Evolutionary conservation across 2,888 invertebrate species (phyloP), one percentile per base, ranked within the genome.

Genomic region (Augochlorella aurata): DNA sequence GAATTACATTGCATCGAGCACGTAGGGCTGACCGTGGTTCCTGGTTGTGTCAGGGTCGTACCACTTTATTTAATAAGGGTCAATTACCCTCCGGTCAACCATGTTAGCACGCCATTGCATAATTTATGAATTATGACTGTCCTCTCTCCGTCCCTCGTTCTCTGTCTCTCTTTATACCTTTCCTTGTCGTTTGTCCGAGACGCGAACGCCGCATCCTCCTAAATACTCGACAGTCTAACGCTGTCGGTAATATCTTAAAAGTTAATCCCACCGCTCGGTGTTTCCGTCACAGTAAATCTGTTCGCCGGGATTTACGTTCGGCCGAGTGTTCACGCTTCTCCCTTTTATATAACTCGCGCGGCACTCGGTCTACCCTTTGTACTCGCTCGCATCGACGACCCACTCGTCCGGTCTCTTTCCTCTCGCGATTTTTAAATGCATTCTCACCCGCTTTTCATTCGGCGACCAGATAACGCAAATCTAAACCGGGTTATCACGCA

Each of bases 61-160:
- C 83, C 89, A 84, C 83, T 90, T 90, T 84, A 89, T 87, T 88
- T 88, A 87, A 90, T 90, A 89, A 90, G 89, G 87, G 87, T 89
- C 87, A 88, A 89, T 90, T 88, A 87, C 83, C 85, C 81, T 71
- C 77, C 75, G 79, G 82, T 77, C 78, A 87, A 83, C 83, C 76
- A 76, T 77, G 74, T 78, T 82, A 78, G 67, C 78, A 74, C 72
- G 72, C 83, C 82, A 29, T 88, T 89, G 85, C 86, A 88, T 90
- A 89, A 90, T 89, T 90, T 87, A 86, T 87, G 83, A 88, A 87
- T 88, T 80, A 87, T 58, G 61, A 72, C 79, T 29, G 61, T 58
- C 38, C 75, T 81, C 81, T 72, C 52, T 58, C 49, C 69, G 49
- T 21, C 45, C 29, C 18, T 38, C 50, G 14, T 50, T 50, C 21